Conservation (phyloP, 2,888 invertebrate genomes). For the Agonopterix heracliana region DNA sequence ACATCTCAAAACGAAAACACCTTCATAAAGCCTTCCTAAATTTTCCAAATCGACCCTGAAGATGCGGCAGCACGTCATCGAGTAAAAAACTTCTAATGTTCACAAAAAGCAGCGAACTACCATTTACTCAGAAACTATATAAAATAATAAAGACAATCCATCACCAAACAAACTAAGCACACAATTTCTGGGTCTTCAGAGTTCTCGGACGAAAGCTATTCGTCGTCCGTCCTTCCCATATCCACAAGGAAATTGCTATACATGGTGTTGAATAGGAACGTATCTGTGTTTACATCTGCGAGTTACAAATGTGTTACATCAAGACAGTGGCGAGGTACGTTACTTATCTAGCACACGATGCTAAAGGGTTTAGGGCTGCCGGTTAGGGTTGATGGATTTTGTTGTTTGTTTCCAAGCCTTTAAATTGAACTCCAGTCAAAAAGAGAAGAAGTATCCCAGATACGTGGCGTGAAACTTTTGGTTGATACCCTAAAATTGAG, state of each 20-base stretch:
- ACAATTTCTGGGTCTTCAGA: conserved; percentile 22
- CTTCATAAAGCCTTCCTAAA: too few species aligned
- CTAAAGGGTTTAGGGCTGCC: conserved; percentile 36
- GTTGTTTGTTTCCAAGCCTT: too few species aligned
- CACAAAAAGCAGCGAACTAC: background rate
- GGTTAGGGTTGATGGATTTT: background rate
- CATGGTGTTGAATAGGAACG: conserved; percentile 42
- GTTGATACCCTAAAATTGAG: too few species aligned
- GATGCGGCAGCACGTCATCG: too few species aligned
- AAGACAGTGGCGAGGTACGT: conserved; percentile 53
- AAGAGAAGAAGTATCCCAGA: too few species aligned
- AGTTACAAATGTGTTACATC: conserved; percentile 72
- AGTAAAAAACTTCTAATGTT: too few species aligned
- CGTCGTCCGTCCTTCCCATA: conserved; percentile 7
- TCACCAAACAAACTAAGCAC: conserved; percentile 9
- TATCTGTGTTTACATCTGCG: conserved; percentile 65
- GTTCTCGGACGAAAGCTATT: conserved; percentile 5
- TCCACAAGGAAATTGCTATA: conserved; percentile 44
- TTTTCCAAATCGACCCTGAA: too few species aligned
- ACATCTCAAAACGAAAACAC: too few species aligned
- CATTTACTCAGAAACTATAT: background rate
- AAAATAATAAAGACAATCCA: conserved; percentile 2
- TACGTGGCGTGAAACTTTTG: too few species aligned
- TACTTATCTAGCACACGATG: conserved; percentile 47
- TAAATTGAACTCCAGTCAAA: too few species aligned